phyloP scores from a whole-genome alignment of 2,888 invertebrate species.

The Hypercompe scribonia region DNA sequence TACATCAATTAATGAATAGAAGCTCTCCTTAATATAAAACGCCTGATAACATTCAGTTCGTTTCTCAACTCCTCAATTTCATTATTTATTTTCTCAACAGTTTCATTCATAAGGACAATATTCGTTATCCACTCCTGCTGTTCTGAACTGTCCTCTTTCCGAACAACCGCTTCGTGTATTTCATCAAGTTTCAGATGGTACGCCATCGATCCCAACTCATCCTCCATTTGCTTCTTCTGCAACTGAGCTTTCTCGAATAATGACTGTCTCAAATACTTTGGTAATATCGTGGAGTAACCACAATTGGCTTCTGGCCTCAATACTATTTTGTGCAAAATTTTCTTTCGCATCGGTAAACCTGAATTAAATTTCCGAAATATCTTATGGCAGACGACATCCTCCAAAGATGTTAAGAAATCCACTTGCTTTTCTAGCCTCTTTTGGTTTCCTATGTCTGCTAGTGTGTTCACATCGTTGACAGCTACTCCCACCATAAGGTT shows the following conservation, averaged over 20 bases:
- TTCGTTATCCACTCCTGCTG: background rate
- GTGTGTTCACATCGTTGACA: conserved; percentile 84
- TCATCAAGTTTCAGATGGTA: conserved; percentile 55
- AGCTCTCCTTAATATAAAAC: conserved; percentile 7
- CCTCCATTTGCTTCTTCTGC: conserved; percentile 68
- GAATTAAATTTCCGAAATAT: conserved; percentile 30
- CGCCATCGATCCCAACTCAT: conserved; percentile 59
- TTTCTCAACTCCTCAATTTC: conserved; percentile 9
- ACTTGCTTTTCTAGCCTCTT: conserved; percentile 84
- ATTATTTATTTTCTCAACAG: conserved; percentile 18
- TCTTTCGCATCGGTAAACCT: conserved; percentile 14
- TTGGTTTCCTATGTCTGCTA: conserved; percentile 84
- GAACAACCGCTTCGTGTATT: conserved; percentile 42
- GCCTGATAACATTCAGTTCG: conserved; percentile 3
- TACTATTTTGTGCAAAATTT: conserved; percentile 21
- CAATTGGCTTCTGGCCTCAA: conserved; percentile 38
- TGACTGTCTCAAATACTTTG: conserved; percentile 68
- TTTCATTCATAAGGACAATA: conserved; percentile 4
- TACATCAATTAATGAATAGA: conserved; percentile 9
- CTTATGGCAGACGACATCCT: conserved; percentile 42
- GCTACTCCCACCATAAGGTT: conserved; percentile 86
- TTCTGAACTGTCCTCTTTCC: conserved; percentile 8
- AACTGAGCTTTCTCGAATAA: conserved; percentile 72
- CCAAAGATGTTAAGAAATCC: conserved; percentile 71
- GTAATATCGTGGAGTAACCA: conserved; percentile 59